Conservation (phyloP, 2,113 vertebrate genomes). For the Gavia stellata region DNA sequence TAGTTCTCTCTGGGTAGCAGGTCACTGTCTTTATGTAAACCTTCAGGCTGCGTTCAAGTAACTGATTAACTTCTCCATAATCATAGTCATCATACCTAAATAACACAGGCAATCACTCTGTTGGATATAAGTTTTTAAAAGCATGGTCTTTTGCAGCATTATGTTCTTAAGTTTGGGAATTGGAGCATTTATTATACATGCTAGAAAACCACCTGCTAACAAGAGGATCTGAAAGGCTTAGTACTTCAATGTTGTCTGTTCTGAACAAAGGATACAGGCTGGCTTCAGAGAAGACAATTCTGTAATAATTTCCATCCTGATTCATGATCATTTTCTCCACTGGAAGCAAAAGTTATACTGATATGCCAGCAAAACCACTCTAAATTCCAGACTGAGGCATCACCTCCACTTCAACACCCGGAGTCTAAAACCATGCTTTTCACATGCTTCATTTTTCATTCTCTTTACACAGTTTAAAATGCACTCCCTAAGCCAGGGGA, state of each 20-base stretch:
- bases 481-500: not conserved
- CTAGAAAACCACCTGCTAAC: not conserved
- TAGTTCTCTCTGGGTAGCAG: conserved; percentile 86
- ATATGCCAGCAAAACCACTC: not conserved
- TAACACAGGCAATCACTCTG: not conserved
- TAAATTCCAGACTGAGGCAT: not conserved
- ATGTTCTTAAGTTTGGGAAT: not conserved
- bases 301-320: not conserved
- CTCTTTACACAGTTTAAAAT: not conserved
- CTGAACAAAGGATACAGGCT: not conserved
- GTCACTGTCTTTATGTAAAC: conserved; percentile 90
- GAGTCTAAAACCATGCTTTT: not conserved
- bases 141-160: not conserved
- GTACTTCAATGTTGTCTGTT: not conserved
- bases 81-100: conserved; percentile 86
- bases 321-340: not conserved
- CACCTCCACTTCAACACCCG: not conserved
- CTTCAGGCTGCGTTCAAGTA: conserved; percentile 86
- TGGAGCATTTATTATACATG: not conserved
- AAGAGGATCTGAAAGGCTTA: not conserved
- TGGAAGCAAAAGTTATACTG: not conserved
- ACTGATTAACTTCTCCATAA: conserved; percentile 86
- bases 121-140: not conserved
- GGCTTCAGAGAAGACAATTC: not conserved
- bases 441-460: not conserved